These are phyloP conservation scores for Pardalotus punctatus DNA, from an alignment of 2,113 vertebrate species.

Conservation along the genomic window DNA sequence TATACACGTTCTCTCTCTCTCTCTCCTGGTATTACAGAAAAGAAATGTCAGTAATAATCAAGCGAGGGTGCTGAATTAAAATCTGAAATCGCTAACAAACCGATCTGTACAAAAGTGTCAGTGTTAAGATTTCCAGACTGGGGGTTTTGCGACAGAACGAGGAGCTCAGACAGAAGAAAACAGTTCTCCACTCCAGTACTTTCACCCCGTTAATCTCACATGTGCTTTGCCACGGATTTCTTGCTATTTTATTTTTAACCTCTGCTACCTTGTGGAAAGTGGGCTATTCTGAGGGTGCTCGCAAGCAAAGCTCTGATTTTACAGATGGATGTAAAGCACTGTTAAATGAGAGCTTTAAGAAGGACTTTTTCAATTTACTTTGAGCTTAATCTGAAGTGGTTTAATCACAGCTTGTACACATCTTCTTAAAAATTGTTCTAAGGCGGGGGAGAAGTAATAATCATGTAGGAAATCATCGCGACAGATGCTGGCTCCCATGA, in stretches of 20 bases:
- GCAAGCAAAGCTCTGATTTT: constrained; percentile 56
- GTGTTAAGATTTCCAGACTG: constrained; percentile 61
- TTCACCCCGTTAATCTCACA: constrained; percentile 64
- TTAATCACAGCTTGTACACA: constrained; percentile 66
- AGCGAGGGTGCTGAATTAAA: constrained; percentile 53
- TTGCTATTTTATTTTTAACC: constrained; percentile 65
- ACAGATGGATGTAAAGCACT: constrained; percentile 51
- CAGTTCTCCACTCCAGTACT: constrained; percentile 56
- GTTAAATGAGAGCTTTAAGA: constrained; percentile 62
- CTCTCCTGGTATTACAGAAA: constrained; percentile 4
- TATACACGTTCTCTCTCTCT: not conserved
- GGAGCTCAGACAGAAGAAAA: constrained; percentile 48
- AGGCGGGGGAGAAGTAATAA: constrained; percentile 40
- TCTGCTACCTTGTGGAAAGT: constrained; percentile 64
- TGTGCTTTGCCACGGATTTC: constrained; percentile 53
- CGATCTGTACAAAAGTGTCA: constrained; percentile 52
- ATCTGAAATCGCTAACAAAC: constrained; percentile 54
- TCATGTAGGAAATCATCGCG: constrained; percentile 74
- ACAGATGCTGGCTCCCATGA: constrained; percentile 85
- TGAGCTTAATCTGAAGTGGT: constrained; percentile 65
- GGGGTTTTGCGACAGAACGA: constrained; percentile 8
- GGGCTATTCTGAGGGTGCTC: constrained; percentile 40
- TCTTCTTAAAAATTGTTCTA: constrained; percentile 58
- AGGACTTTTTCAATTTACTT: constrained; percentile 64
- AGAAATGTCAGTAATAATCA: constrained; percentile 66